Evolutionary conservation across 2,113 vertebrate species (phyloP).

Genomic region (Ornithorhynchus anatinus): DNA sequence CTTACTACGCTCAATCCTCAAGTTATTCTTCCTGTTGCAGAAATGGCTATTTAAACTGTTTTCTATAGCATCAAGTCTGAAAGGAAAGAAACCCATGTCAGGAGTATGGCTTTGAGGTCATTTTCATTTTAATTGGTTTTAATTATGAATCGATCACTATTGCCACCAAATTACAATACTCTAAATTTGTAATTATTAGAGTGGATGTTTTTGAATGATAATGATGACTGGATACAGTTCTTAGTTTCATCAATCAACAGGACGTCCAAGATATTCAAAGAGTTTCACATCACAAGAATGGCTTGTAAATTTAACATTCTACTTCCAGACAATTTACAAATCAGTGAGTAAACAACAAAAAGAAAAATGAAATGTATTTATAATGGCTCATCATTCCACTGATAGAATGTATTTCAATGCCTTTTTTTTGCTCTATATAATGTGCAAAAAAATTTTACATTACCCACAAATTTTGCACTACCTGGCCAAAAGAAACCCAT

Average conservation of each 20-base stretch:
- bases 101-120: neutral
- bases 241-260: neutral
- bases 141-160: constrained; percentile 13
- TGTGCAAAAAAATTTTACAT: no score
- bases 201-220: neutral
- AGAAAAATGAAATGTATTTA: no score
- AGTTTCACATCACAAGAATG: neutral
- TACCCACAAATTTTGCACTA: no score
- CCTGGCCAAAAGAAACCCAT: no score
- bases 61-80: constrained; percentile 82
- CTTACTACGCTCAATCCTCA: constrained; percentile 68
- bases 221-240: neutral
- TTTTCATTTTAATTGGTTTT: neutral
- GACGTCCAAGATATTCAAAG: neutral
- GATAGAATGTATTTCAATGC: no score
- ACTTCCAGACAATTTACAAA: no score
- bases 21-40: constrained; percentile 78
- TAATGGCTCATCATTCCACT: no score
- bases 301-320: no score
- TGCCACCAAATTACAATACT: no score
- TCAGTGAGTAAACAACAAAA: no score
- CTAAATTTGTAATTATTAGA: neutral
- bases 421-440: no score
- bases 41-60: constrained; percentile 76
- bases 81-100: constrained; percentile 46